Conservation (phyloP, 1,140 invertebrate species). For the Mya arenaria region DNA sequence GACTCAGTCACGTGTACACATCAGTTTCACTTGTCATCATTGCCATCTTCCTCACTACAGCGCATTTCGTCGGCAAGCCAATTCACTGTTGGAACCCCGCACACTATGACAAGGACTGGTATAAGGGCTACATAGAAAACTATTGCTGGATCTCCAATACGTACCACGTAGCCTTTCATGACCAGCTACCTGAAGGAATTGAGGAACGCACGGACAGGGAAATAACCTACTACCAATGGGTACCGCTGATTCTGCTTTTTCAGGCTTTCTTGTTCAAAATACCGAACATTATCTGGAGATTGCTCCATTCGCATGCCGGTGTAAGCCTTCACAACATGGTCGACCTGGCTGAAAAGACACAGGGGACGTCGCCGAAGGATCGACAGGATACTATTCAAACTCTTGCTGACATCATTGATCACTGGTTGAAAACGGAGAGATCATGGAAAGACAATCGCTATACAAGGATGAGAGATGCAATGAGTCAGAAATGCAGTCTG, state of each 20-base stretch:
- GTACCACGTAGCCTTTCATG: too few relatives aligned
- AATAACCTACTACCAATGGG: too few relatives aligned
- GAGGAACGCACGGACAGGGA: too few relatives aligned
- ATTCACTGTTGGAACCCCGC: too few relatives aligned
- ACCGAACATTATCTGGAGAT: conserved; percentile 84
- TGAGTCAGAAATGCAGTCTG: conserved; percentile 67
- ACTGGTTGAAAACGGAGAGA: conserved; percentile 63
- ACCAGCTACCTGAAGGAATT: too few relatives aligned
- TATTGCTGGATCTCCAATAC: too few relatives aligned
- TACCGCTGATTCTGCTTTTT: conserved; percentile 97
- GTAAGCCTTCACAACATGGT: conserved; percentile 81
- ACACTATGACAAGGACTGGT: too few relatives aligned
- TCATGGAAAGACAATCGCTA: conserved; percentile 63
- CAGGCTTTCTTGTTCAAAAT: conserved; percentile 96
- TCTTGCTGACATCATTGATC: conserved; percentile 65
- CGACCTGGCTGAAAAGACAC: conserved; percentile 84
- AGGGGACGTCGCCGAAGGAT: conserved; percentile 58
- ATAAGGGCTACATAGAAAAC: too few relatives aligned
- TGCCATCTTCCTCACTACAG: too few relatives aligned
- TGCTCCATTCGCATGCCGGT: conserved; percentile 65
- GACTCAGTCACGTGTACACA: too few relatives aligned
- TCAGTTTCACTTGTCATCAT: too few relatives aligned
- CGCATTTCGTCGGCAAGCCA: too few relatives aligned
- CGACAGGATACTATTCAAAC: conserved; percentile 61
- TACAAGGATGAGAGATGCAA: conserved; percentile 56